Evolutionary conservation across 2,797 vertebrate species (phyloP).

Genomic region (Pangasius macronema): DNA sequence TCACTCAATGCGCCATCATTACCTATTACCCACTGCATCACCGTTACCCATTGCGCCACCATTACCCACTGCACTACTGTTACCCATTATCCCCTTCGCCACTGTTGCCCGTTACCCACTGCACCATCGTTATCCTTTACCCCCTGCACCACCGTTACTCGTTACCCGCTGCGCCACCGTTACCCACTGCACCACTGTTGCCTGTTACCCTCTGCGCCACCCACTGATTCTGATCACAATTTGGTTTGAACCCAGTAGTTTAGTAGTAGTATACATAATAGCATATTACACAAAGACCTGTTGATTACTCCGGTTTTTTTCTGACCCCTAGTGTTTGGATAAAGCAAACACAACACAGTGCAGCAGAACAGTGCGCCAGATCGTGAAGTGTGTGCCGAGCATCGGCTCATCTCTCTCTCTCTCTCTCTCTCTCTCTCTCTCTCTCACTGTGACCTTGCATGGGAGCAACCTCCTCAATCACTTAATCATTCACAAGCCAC

Average conservation of each 20-base stretch:
- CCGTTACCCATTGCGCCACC: no score
- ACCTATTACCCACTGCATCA: no score
- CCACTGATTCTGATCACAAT: not conserved
- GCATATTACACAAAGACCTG: not conserved
- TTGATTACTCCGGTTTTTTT: conserved; percentile 33
- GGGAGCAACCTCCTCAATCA: conserved; percentile 23
- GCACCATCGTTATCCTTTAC: no score
- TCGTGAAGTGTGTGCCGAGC: conserved; percentile 7
- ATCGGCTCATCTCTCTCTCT: conserved; percentile 15
- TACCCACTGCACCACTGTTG: no score
- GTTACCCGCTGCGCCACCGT: no score
- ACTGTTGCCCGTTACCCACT: no score
- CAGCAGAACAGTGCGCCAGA: conserved; percentile 40
- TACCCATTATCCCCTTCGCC: no score
- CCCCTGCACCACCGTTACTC: no score
- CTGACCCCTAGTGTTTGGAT: conserved; percentile 45
- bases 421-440: conserved; percentile 17
- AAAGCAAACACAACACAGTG: conserved; percentile 30
- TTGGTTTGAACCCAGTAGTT: not conserved
- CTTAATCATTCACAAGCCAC: not conserved
- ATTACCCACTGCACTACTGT: no score
- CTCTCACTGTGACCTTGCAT: conserved; percentile 20
- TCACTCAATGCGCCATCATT: no score
- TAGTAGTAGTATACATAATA: not conserved
- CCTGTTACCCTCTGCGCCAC: no score